phyloP scores from a whole-genome alignment of 2,113 vertebrate genomes.

The Electrona antarctica region DNA sequence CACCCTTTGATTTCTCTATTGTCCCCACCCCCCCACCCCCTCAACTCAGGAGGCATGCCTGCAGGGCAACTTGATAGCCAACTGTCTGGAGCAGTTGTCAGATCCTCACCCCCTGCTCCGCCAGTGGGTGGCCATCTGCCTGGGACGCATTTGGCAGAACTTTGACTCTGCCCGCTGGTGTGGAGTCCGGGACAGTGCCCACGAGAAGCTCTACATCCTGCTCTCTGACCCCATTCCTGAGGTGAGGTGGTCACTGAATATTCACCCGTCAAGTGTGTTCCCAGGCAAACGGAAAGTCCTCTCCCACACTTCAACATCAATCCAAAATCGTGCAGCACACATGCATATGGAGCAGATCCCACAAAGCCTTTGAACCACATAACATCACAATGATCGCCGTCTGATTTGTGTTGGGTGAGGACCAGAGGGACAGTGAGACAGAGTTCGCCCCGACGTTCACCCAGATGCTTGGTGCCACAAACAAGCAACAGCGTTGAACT shows the following conservation, averaged over 20 bases:
- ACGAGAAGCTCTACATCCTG: conserved; percentile 97
- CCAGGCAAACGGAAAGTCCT: neutral
- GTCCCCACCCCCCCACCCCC: neutral
- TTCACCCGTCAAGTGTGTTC: neutral
- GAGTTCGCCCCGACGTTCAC: conserved; percentile 47
- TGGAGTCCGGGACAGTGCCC: conserved; percentile 94
- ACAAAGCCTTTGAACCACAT: neutral
- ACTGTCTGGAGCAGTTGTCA: conserved; percentile 95
- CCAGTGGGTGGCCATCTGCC: conserved; percentile 98
- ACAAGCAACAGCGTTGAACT: too few relatives aligned
- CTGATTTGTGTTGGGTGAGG: conserved; percentile 12
- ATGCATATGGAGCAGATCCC: neutral
- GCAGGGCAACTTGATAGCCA: conserved; percentile 95
- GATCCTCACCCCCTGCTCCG: conserved; percentile 94
- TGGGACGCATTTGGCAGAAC: conserved; percentile 98
- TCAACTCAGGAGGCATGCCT: conserved; percentile 91
- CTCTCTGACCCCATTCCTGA: conserved; percentile 95
- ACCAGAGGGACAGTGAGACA: conserved; percentile 29
- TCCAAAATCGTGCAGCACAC: too few relatives aligned
- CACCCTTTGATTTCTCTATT: neutral
- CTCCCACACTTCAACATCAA: neutral
- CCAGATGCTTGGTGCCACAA: conserved; percentile 17
- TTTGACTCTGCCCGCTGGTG: conserved; percentile 97
- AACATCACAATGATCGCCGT: neutral
- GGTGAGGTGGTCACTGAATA: conserved; percentile 71